Evolutionary conservation across 2,888 invertebrate species (phyloP).

Genomic region (Megaustenia siamemsis): DNA sequence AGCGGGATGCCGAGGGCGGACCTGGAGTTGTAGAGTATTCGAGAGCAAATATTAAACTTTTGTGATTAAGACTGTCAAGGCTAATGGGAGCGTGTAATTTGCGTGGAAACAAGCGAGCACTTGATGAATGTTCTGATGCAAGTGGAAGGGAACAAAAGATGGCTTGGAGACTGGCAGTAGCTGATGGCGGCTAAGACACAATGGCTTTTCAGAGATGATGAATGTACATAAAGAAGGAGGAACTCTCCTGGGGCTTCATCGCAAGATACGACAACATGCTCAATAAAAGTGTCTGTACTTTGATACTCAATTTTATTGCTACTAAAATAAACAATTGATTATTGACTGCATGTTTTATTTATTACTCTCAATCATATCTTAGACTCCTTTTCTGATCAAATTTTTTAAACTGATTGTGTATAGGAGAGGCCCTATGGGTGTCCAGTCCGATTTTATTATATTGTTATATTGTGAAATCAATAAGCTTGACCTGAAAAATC

Average conservation of each 20-base stretch:
- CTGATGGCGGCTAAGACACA: background rate
- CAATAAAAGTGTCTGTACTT: background rate
- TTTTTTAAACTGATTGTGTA: too few species aligned
- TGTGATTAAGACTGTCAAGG: slow-evolving; percentile 52
- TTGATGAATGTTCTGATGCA: background rate
- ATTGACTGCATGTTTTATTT: too few species aligned
- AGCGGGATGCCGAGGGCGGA: background rate
- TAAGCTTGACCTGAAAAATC: too few species aligned
- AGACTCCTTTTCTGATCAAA: too few species aligned
- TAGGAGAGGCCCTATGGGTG: too few species aligned
- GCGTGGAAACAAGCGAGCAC: slow-evolving; percentile 7
- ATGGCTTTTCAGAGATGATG: background rate
- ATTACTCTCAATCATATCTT: too few species aligned
- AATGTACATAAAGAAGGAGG: background rate
- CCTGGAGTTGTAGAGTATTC: slow-evolving; percentile 23
- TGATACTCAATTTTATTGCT: background rate
- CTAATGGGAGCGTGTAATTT: slow-evolving; percentile 1
- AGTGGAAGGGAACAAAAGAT: background rate
- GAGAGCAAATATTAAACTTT: slow-evolving; percentile 53
- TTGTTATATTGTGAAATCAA: too few species aligned
- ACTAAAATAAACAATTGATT: too few species aligned
- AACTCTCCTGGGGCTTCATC: background rate
- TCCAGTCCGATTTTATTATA: too few species aligned
- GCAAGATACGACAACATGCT: slow-evolving; percentile 10
- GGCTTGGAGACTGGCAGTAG: background rate